Evolutionary conservation across 2,113 vertebrate genomes (phyloP), one percentile per base, ranked within the genome.

Genomic region (Balaeniceps rex): DNA sequence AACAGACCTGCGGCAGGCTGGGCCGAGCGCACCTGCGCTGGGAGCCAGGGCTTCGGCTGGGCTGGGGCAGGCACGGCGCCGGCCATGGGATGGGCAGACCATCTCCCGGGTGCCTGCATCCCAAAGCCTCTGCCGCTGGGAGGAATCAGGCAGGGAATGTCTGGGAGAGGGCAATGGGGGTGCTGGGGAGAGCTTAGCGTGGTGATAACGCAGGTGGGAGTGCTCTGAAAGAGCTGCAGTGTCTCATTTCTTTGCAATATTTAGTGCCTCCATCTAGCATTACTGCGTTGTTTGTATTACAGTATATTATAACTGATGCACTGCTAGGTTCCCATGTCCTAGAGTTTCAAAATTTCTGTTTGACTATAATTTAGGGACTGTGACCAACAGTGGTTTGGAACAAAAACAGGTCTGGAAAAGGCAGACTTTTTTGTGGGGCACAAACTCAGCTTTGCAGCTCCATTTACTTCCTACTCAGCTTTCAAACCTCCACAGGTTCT

Each of bases 391-490:
- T 1, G 51, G 55, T 83, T 92, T 92, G 94, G 70, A 88, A 46
- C 69, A 52, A 16, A 21, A 92, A 4, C 29, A 33, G 58, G 3
- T 24, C 71, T 83, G 87, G 87, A n/a, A 83, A 52, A 88, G 16
- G 63, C 66, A 52, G 52, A n/a, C 5, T 10, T 78, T 74, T 66
- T 25, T 42, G 24, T 4, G 21, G 74, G 66, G 88, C 64, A n/a
- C 71, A 87, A 54, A 21, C 40, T 55, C 15, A 10, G 52, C 86
- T 83, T 82, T 15, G 23, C 82, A 87, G 83, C 95, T 77, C 58
- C 31, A 7, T 70, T 89, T 91, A 11, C 90, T 95, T 75, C 92
- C 92, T 70, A 6, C 92, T 94, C 94, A 51, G 86, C 86, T 94
- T 87, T 74, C 91, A 63, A 78, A 74, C 81, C 94, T 68, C 89